Evolutionary conservation across 2,113 vertebrate genomes (phyloP), one percentile per base, ranked within the genome.

Genomic region (Apeltes quadracus): DNA sequence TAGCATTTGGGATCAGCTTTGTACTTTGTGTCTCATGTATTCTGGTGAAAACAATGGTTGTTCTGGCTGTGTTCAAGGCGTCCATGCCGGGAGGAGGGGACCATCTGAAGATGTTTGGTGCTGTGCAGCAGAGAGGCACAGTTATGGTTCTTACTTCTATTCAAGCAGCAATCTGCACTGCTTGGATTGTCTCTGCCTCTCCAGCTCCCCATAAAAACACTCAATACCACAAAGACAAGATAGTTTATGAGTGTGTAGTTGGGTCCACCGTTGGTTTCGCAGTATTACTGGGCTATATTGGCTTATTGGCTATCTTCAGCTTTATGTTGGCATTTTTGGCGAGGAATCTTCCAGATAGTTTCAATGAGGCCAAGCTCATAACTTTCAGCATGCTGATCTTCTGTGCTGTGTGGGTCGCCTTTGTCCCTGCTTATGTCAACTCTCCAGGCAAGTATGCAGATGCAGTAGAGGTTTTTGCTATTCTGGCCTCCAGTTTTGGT

Each of bases 361-460:
- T 91, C 34, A 93, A 93, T 61, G 92, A 93, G 54, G 90, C 92
- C 15, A 93, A 92, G 38, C 67, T 90, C 29, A 91, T 93, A 32
- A 92, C 88, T 3, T 93, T 93, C 67, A 94, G 92, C 69, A 93
- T 94, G 93, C 50, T 94, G 41, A 91, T 93, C 20, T 94, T 94
- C 55, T 92, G 91, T 61, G 91, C 92, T 23, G 91, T 93, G 54
- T 93, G 92, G 92, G 81, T 92, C 10, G 66, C 89, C 0, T 93
- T 93, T 92, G 69, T 93, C 1, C 93, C 83, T 5, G 92, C 85
- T 6, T 93, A 93, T 38, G n/a, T 93, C 41, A 93, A 81, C 62
- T 94, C 91, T 0, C 91, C 92, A 0, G 92, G 90, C 7, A 94
- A 92, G 25, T 88, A 87, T 72, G 84, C 92, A 23, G 92, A 87